phyloP scores from a whole-genome alignment of 2,797 vertebrate species.

The Acestrorhynchus altus region DNA sequence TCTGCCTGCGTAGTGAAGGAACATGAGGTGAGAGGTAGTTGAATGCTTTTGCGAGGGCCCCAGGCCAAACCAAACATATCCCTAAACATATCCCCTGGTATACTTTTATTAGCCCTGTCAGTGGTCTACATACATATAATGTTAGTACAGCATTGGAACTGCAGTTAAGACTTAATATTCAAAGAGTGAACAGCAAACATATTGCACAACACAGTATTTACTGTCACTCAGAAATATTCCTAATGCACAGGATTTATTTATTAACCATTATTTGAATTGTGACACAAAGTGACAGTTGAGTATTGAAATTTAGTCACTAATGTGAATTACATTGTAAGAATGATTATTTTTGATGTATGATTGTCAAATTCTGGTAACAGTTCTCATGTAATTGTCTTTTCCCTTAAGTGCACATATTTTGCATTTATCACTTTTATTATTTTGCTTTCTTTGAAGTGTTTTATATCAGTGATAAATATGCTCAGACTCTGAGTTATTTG shows the following conservation, averaged over 20 bases:
- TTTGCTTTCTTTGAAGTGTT: neutral
- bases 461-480: neutral
- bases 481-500: neutral
- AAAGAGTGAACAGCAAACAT: conserved; percentile 31
- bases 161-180: conserved; percentile 26
- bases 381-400: neutral
- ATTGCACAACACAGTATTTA: conserved; percentile 31
- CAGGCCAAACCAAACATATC: conserved; percentile 52
- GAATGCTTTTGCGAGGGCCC: conserved; percentile 39
- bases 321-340: neutral
- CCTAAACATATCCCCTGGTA: conserved; percentile 34
- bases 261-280: conserved; percentile 32
- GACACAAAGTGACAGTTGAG: neutral
- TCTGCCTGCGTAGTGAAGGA: conserved; percentile 39
- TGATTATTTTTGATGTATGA: neutral
- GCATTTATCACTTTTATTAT: neutral
- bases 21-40: conserved; percentile 49
- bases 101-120: conserved; percentile 48
- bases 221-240: conserved; percentile 22
- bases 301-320: neutral
- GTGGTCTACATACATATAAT: conserved; percentile 43
- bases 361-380: neutral
- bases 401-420: neutral
- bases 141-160: conserved; percentile 46
- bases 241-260: conserved; percentile 39